Base-by-base conservation (phyloP, 2,797 vertebrate species). In the Notoglanidium macrostoma region DNA sequence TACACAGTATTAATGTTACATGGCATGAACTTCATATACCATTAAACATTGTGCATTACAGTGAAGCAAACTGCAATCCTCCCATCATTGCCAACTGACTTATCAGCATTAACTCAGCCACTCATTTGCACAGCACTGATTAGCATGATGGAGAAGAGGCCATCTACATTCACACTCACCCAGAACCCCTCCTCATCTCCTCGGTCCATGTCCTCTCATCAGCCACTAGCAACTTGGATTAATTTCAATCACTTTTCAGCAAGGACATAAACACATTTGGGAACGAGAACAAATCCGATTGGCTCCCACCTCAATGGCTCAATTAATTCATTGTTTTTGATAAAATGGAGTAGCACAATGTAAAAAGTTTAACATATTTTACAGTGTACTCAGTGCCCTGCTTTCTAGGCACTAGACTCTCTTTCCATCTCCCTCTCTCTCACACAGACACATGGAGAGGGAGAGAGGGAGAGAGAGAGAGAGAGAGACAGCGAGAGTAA, bases 321-420 rank as follows among this genome's bases (percentile, higher is more conserved):
- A 91, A 92, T 91, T 90, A 91, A 89, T 91, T 92, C 87, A 92
- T 77, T 88, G 84, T 81, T 89, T 87, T 86, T 88, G 78, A 67
- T 85, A 82, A 91, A 90, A 88, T 83, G 81, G 44, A 83, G 59
- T 88, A 89, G 87, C 83, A 88, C 51, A 83, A 89, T 87, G 86
- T 83, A 88, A 89, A 88, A 89, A 87, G 87, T 93, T 94, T 92
- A 92, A 92, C 94, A 94, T 94, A 95, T 95, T 95, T 94, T 95
- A 92, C 94, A 92, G 94, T 87, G 78, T 94, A 94, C 95, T 96
- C 93, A 86, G 94, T 57, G 84, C 67, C 46, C 89, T 88, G 86
- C 86, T 90, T 91, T 88, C 86, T 63, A 85, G 87, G 86, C 92
- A 92, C 93, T 80, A 88, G 67, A 79, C 19, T 2, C 1, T 46